These are phyloP conservation scores for Spondyliosoma cantharus DNA, from an alignment of 2,797 vertebrate species.

Conservation along the genomic window DNA sequence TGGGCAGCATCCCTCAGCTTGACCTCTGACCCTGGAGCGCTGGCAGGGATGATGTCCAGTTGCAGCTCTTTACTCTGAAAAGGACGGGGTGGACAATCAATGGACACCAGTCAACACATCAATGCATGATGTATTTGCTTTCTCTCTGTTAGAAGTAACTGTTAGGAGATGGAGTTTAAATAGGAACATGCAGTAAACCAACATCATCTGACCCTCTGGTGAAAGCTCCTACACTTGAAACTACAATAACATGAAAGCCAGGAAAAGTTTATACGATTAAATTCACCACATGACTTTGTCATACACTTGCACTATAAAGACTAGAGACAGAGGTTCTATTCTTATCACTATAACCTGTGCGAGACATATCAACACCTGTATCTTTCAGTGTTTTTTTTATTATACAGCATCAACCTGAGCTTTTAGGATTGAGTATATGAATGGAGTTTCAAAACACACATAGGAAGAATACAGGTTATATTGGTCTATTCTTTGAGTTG, in stretches of 20 bases:
- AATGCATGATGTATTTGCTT: conserved; percentile 10
- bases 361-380: neutral
- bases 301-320: neutral
- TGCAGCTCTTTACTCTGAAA: conserved; percentile 96
- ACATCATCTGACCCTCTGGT: conserved; percentile 4
- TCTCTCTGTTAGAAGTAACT: conserved; percentile 37
- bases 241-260: neutral
- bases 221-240: neutral
- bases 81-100: conserved; percentile 14
- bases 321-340: neutral
- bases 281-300: neutral
- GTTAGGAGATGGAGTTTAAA: conserved; percentile 17
- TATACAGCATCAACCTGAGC: neutral
- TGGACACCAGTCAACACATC: conserved; percentile 20
- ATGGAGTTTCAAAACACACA: neutral
- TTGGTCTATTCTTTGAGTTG: neutral
- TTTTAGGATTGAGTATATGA: neutral
- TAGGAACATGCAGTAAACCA: neutral
- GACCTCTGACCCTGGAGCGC: conserved; percentile 95
- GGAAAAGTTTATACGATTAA: neutral
- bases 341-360: neutral
- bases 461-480: neutral
- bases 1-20: conserved; percentile 96
- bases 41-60: conserved; percentile 97
- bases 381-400: neutral